Conservation (phyloP, 1,140 invertebrate species). For the Conus betulinus region DNA sequence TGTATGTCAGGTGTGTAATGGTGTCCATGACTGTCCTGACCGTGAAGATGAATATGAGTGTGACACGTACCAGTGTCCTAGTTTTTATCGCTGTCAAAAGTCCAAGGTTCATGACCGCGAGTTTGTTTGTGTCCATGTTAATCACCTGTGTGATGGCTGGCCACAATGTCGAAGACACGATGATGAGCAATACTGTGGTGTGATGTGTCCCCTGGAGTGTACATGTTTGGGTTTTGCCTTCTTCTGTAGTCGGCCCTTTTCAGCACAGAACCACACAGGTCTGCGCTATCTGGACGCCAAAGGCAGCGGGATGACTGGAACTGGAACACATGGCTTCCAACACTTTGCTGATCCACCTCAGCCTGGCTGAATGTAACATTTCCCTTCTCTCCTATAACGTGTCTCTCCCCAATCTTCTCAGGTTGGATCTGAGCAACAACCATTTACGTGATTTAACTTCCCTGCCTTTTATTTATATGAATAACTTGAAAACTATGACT, state of each 20-base stretch:
- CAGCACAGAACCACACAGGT: not conserved
- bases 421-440: conserved; percentile 35
- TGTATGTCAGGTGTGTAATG: conserved; percentile 17
- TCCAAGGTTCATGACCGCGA: not conserved
- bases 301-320: not conserved
- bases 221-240: conserved; percentile 24
- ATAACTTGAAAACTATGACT: not conserved
- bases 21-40: conserved; percentile 7
- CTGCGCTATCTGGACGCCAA: conserved; percentile 29
- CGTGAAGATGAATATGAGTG: not conserved
- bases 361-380: conserved; percentile 19
- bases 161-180: conserved; percentile 40
- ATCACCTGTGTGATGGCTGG: conserved; percentile 31
- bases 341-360: conserved; percentile 33
- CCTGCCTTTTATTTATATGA: not conserved
- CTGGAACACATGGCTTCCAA: not conserved
- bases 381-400: not conserved
- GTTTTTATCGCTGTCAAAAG: conserved; percentile 9
- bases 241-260: conserved; percentile 2
- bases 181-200: conserved; percentile 33
- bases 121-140: conserved; percentile 8
- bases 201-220: conserved; percentile 36
- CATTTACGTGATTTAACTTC: not conserved
- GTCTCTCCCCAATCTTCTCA: conserved; percentile 27
- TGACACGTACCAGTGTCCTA: not conserved